Base-by-base conservation (phyloP, 2,113 vertebrate genomes). In the Brachyhypopomus gauderio region DNA sequence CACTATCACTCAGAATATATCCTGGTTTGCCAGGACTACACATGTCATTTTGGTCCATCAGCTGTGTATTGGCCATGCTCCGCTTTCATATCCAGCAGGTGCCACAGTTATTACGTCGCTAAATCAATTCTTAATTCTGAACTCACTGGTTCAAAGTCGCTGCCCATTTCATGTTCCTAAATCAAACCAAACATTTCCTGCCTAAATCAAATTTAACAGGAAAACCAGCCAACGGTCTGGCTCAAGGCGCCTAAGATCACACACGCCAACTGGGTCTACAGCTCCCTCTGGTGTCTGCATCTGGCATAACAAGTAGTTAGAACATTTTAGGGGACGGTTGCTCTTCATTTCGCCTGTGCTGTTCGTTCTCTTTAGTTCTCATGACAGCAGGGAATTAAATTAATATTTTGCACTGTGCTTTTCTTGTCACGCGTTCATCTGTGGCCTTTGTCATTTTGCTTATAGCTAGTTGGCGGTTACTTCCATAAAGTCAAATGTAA, bases 261-360 rank as follows among this genome's bases (percentile, higher is more conserved):
- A n/a, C 52, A 63, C 0, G 11, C 58, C 27, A 23, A 22, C 78
- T 79, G 23, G 22, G 3, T 34, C 45, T 64, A 66, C 72, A 77
- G 81, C 73, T 0, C 73, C 59, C 64, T 77, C 80, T 85, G 27
- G 63, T 83, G 81, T 71, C 25, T 59, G 9, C 20, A 69, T 16
- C 55, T n/a, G 27, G n/a, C 41, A 71, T 60, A n/a, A 71, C 66
- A 38, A 36, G 25, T 59, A 34, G 41, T 19, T 11, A 63, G 6
- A 41, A 22, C 17, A 56, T 60, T 20, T 9, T 8, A 19, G 58
- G n/a, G n/a, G 20, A 12, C 7, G 16, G 16, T 1, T 19, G 4
- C 16, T 19, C 3, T 58, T 12, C 16, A 4, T 5, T 19, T 4
- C 16, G 56, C 41, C 5, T 45, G 7, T 45, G 5, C 41, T 45